Base-by-base conservation (phyloP, 2,113 vertebrate species). In the Scartelaos histophorus region DNA sequence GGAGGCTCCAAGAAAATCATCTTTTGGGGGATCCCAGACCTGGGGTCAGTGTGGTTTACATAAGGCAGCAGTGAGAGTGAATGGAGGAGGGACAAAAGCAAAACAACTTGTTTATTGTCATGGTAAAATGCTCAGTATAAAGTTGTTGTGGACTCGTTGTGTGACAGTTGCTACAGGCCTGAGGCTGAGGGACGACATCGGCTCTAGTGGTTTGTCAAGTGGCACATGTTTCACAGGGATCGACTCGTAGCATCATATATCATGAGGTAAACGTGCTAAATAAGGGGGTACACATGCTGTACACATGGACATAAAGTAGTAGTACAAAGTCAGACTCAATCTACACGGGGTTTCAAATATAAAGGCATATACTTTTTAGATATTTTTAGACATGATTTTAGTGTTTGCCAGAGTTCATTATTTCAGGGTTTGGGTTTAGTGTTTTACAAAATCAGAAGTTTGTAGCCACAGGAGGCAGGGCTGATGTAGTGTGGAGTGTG, bases 41-140 rank as follows among this genome's bases (percentile, higher is more conserved):
- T 17, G 51, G 34, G 11, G 34, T 66, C 11, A 51, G 34, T 17
- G 24, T 6, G 25, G 7, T 34, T 19, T 34, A 24, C 53, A 35
- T 61, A 35, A 64, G 9, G 60, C 12, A 73, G 3, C 19, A 29
- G 54, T 61, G 46, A 29, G 46, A 73, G 38, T 70, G 15, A 43
- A 51, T 60, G 10, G 43, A 7, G 9, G 22, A 24, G 22, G 67
- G 73, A 83, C 66, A 77, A 78, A 65, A 85, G 76, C 75, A 86
- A 90, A 84, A 85, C 83, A 69, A 76, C 78, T 24, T 73, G 84
- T 91, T 91, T 90, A 91, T 91, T 88, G 75, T 88, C 78, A 76
- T 34, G 29, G 74, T 60, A 35, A 85, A 80, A 65, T 12, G 34
- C 64, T 56, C 67, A 69, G 21, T 71, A n/a, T 61, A 78, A 71